A percentile compares a stretch with the other conserved stretches of the same genome.
These are phyloP conservation scores for Drosophila prosaltans DNA, from an alignment of 1,140 invertebrate genomes.

Conservation along the genomic window DNA sequence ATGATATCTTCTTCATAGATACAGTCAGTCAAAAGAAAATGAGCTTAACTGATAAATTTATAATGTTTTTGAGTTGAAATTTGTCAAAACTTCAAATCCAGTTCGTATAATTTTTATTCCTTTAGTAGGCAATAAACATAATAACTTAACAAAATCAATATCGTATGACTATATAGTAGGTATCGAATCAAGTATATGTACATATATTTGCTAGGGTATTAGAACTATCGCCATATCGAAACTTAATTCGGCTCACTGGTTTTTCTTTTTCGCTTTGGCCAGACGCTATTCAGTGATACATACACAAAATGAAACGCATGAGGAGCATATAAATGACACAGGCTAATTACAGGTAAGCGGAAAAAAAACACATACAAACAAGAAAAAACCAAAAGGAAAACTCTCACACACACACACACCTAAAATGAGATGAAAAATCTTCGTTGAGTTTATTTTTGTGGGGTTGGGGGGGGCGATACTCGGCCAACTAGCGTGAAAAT, in stretches of 20 bases:
- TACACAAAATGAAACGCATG: conserved; percentile 55
- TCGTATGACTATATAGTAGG: too few species aligned
- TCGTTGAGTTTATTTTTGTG: conserved; percentile 72
- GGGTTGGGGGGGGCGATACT: conserved; percentile 35
- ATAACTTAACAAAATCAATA: too few species aligned
- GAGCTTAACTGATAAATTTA: too few species aligned
- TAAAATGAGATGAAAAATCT: conserved; percentile 2
- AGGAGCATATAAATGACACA: conserved; percentile 62
- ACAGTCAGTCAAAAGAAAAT: too few species aligned
- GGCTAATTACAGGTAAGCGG: conserved; percentile 79
- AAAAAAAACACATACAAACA: conserved; percentile 29
- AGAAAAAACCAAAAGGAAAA: conserved; percentile 26
- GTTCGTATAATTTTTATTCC: too few species aligned
- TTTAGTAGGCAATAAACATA: too few species aligned
- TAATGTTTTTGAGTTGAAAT: too few species aligned
- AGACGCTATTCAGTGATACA: conserved; percentile 42
- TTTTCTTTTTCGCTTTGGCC: conserved; percentile 34
- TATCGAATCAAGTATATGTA: neutral
- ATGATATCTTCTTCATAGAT: too few species aligned
- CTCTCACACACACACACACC: neutral
- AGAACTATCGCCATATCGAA: neutral
- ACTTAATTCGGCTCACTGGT: neutral
- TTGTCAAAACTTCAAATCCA: too few species aligned
- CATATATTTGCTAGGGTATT: neutral
- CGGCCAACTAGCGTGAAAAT: conserved; percentile 68